A percentile compares a stretch with the other conserved stretches of the same genome.
phyloP scores from a whole-genome alignment of 30 jellyfish, hydroid and myxozoan species.

The Aurelia sp. region DNA sequence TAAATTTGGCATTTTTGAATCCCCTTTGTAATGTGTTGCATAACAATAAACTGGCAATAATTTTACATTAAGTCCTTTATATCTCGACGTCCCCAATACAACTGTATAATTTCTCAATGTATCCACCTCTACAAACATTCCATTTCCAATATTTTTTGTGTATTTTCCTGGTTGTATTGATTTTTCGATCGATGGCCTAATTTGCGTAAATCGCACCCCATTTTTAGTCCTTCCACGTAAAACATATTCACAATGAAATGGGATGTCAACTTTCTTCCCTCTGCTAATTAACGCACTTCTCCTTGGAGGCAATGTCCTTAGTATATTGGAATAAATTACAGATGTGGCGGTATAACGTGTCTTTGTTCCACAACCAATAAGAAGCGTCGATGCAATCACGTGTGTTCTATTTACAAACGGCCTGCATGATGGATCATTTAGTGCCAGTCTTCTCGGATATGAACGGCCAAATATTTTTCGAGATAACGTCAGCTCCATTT shows the following conservation, averaged over 20 bases:
- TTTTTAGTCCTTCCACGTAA: constrained; percentile 30
- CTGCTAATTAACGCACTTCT: constrained; percentile 60
- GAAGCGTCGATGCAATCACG: constrained; percentile 52
- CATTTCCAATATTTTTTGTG: constrained; percentile 22
- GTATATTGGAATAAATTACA: constrained; percentile 68
- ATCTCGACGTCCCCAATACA: constrained; percentile 38
- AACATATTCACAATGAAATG: constrained; percentile 76
- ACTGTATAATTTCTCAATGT: constrained; percentile 57
- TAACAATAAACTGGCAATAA: constrained; percentile 59
- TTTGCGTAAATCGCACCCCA: constrained; percentile 37
- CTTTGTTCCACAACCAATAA: constrained; percentile 85
- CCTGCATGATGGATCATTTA: constrained; percentile 76
- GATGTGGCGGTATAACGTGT: constrained; percentile 56
- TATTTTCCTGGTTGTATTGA: constrained; percentile 14
- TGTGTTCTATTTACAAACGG: constrained; percentile 79
- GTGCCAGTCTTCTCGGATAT: constrained; percentile 47
- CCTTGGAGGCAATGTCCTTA: constrained; percentile 63
- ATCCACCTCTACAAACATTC: constrained; percentile 31
- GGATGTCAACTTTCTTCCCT: constrained; percentile 58
- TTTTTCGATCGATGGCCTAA: constrained; percentile 12
- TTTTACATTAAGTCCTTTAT: constrained; percentile 36
- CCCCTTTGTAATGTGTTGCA: constrained; percentile 57
- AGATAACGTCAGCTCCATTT: constrained; percentile 44
- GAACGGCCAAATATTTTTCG: constrained; percentile 59
- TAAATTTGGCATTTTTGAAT: constrained; percentile 21